A percentile compares a stretch with the other conserved stretches of the same genome.
These are phyloP conservation scores for Corydoras maculifer DNA, from an alignment of 2,113 vertebrate genomes.

Conservation along the genomic window DNA sequence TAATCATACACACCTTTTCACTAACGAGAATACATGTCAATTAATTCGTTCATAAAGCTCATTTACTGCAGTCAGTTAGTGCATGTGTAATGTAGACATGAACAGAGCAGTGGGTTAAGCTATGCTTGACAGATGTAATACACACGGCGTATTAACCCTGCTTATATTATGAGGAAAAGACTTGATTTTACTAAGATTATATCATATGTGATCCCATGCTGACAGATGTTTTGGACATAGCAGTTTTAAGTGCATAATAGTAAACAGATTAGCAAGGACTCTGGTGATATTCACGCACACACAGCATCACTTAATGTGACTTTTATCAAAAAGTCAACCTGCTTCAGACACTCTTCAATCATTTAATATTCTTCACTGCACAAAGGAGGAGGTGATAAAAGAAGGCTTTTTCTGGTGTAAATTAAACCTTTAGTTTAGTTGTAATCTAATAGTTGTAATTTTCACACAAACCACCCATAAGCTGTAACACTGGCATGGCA, in stretches of 20 bases:
- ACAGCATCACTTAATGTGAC: background rate
- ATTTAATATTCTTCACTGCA: background rate
- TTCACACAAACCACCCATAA: conserved; percentile 1
- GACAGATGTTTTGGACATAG: too few relatives aligned
- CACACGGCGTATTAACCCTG: too few relatives aligned
- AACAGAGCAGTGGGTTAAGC: background rate
- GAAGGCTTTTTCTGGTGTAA: background rate
- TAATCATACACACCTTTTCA: conserved; percentile 35
- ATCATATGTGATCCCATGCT: background rate
- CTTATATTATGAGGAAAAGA: background rate
- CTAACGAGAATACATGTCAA: conserved; percentile 36
- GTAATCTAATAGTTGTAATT: too few relatives aligned
- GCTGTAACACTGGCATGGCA: background rate
- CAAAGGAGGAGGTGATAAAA: background rate
- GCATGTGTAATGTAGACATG: conserved; percentile 7
- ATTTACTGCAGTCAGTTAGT: conserved; percentile 25
- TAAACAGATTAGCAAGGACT: too few relatives aligned
- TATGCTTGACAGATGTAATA: background rate
- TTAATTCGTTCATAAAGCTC: conserved; percentile 31
- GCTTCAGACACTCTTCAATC: background rate
- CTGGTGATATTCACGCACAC: too few relatives aligned
- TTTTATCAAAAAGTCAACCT: background rate
- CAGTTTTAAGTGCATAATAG: too few relatives aligned
- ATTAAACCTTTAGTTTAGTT: background rate
- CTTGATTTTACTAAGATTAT: background rate